Evolutionary conservation across 1,140 invertebrate species (phyloP), one percentile per base, ranked within the genome.

Genomic region (Gonatopus flavifemur): DNA sequence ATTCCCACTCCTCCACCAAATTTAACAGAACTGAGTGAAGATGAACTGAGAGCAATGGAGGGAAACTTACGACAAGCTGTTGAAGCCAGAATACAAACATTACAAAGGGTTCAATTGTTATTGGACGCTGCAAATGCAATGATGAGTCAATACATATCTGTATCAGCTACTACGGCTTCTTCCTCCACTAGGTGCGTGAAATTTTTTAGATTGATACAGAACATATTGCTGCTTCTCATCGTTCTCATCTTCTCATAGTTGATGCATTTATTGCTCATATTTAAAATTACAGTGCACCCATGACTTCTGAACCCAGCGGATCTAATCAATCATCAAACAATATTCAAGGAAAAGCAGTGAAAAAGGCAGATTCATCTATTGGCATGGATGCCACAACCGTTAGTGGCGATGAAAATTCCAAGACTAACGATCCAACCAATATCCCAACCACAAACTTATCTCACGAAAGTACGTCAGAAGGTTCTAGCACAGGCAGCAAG

Each of bases 21-120:
- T 72, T 82, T 95, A 18, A 81, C 83, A 43, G 83, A 81, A 31
- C 78, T 98, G 13, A 86, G 83, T 37, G 83, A 87, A 25, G 93
- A 94, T 48, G 94, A 98, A 68, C 77, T 99, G 21, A 78, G 82
- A 51, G 79, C 82, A 18, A 87, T 98, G 87, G 97, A 98, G 75
- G 93, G 94, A 20, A 85, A 84, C 48, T 86, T 94, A 59, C 80
- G 95, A 57, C 82, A 87, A 62, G 88, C 93, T 58, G 83, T 98
- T 20, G 94, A 98, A 70, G 93, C 94, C 5, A 82, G 97, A 48
- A 86, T 99, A 42, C 85, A 86, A 57, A 77, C 66, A 6, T 51
- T 78, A 8, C 69, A 72, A 45, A 74, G 70, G 56, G 66, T 77
- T 22, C 75, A 78, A 49, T 59, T 78, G 32, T 57, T 78, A 13